Conservation (phyloP, 1,140 invertebrate species). For the Drusus annulatus region DNA sequence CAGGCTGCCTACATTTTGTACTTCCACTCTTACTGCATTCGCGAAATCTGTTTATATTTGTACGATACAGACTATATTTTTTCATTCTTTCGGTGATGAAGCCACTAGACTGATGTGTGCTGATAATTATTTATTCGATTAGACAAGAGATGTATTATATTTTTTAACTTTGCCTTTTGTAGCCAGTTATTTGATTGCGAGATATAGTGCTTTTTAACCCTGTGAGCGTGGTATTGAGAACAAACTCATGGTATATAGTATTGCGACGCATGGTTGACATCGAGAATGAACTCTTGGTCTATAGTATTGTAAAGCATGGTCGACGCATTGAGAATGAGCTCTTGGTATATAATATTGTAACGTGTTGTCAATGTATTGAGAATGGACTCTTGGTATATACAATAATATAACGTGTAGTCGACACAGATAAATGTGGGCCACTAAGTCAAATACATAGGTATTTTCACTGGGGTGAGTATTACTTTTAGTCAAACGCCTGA, state of each 20-base stretch:
- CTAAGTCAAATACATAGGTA: slow-evolving; percentile 11
- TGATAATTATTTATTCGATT: slow-evolving; percentile 42
- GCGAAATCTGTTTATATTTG: slow-evolving; percentile 35
- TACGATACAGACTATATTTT: slow-evolving; percentile 42
- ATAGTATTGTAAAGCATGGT: too few species aligned
- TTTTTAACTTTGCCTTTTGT: slow-evolving; percentile 27
- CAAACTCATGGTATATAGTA: neutral
- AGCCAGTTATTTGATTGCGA: neutral
- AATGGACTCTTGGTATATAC: too few species aligned
- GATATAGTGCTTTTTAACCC: slow-evolving; percentile 9
- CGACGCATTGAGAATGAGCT: too few species aligned
- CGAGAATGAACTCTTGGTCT: too few species aligned
- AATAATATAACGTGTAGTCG: too few species aligned
- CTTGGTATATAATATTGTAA: too few species aligned
- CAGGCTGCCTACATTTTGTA: neutral
- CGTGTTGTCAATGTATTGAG: too few species aligned
- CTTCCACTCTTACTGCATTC: slow-evolving; percentile 13
- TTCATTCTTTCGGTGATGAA: slow-evolving; percentile 35
- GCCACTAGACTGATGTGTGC: slow-evolving; percentile 28
- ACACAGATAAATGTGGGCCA: too few species aligned
- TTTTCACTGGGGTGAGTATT: neutral
- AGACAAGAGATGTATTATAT: slow-evolving; percentile 33
- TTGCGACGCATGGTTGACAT: neutral
- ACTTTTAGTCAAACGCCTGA: neutral
- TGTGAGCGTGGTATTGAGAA: slow-evolving; percentile 27